Percentiles rank a stretch among this genome's conserved stretches.
These are phyloP conservation scores for Scortum barcoo DNA, from an alignment of 2,113 vertebrate species.

Conservation along the genomic window DNA sequence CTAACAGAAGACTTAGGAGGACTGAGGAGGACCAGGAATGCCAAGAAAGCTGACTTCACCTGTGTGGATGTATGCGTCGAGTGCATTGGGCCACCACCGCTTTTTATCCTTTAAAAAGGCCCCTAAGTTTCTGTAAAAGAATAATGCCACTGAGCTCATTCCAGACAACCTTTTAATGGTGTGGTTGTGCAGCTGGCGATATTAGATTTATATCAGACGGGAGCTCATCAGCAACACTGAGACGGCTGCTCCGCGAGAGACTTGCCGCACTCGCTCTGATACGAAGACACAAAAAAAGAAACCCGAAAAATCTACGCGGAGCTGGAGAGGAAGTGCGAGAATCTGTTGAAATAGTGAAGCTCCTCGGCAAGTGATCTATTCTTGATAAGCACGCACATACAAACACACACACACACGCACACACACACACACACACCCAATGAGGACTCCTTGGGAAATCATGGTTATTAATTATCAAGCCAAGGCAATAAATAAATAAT, in stretches of 20 bases:
- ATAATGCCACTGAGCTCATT: not conserved
- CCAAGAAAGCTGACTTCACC: not conserved
- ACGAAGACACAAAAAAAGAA: conserved; percentile 19
- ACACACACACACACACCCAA: not conserved
- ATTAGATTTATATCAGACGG: conserved; percentile 52
- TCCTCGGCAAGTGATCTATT: conserved; percentile 1
- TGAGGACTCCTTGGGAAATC: conserved; percentile 58
- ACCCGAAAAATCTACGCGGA: not conserved
- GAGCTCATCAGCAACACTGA: conserved; percentile 56
- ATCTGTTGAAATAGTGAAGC: not conserved
- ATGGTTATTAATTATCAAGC: conserved; percentile 69
- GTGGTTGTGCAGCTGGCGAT: conserved; percentile 44
- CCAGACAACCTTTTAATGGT: conserved; percentile 34
- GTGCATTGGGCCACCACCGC: not conserved
- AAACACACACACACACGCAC: not conserved
- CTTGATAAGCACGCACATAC: conserved; percentile 25
- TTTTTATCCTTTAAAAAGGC: not conserved
- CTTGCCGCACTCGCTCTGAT: conserved; percentile 19
- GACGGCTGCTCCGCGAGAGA: conserved; percentile 14
- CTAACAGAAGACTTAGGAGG: not conserved
- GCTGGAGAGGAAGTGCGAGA: not conserved
- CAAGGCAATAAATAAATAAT: conserved; percentile 74
- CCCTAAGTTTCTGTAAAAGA: not conserved
- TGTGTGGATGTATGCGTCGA: not conserved
- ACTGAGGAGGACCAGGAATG: not conserved